Percentiles rank a stretch among this genome's conserved stretches.
Conservation (phyloP, 64 coral and sea anemone species). For the Pocillopora verrucosa region DNA sequence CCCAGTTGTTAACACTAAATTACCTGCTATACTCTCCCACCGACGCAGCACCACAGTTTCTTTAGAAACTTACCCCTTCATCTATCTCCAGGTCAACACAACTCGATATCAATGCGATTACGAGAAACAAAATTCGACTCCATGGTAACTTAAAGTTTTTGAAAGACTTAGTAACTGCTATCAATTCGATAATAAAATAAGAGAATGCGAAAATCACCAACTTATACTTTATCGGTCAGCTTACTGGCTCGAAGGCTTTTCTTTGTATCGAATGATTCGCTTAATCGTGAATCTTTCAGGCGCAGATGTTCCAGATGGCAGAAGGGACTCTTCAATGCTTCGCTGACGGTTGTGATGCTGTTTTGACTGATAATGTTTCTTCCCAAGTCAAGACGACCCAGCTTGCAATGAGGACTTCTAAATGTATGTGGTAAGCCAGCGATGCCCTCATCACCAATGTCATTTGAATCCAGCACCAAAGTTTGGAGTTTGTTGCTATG, state of each 20-base stretch:
- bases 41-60: too few relatives aligned
- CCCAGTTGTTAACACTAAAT: too few relatives aligned
- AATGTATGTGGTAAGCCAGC: neutral
- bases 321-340: slow-evolving; percentile 10
- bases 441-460: neutral
- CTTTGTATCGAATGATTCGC: neutral
- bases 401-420: slow-evolving; percentile 7
- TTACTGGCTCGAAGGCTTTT: neutral
- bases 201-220: too few relatives aligned
- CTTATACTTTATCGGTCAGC: neutral
- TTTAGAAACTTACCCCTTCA: too few relatives aligned
- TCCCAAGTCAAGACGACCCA: neutral
- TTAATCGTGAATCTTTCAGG: neutral
- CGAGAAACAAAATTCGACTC: too few relatives aligned
- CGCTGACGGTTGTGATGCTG: neutral
- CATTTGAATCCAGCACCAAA: neutral
- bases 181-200: too few relatives aligned
- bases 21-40: too few relatives aligned
- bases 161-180: too few relatives aligned
- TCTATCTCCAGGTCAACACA: too few relatives aligned
- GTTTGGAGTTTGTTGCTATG: slow-evolving; percentile 9
- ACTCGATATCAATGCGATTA: too few relatives aligned
- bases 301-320: neutral
- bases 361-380: slow-evolving; percentile 2
- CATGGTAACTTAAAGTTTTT: too few relatives aligned